Conservation (phyloP, 2,797 vertebrate species). For the Halcyon smyrnensis region DNA sequence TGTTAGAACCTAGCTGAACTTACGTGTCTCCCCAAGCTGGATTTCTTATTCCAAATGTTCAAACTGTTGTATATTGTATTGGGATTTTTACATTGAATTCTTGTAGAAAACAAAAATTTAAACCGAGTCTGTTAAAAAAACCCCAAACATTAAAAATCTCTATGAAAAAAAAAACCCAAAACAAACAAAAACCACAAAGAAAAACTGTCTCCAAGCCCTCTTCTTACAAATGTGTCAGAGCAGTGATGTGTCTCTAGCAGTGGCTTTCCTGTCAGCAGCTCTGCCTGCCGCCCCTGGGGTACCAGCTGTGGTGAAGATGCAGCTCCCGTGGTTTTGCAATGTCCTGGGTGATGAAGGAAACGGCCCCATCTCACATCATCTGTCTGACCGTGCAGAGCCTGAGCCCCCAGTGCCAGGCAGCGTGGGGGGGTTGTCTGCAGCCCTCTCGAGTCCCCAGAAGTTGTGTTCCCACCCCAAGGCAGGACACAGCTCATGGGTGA, state of each 20-base stretch:
- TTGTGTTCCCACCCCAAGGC: background rate
- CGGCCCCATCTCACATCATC: background rate
- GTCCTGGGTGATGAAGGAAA: background rate
- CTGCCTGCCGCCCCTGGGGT: background rate
- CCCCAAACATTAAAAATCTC: slow-evolving; percentile 49
- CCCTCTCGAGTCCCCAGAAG: background rate
- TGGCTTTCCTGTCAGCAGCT: background rate
- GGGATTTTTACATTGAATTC: slow-evolving; percentile 73
- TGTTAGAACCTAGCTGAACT: slow-evolving; percentile 58
- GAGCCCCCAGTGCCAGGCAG: background rate
- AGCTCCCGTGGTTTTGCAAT: background rate
- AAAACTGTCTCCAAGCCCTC: background rate
- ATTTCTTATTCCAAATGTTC: slow-evolving; percentile 61
- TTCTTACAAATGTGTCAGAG: background rate
- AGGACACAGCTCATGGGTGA: background rate
- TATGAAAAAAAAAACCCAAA: slow-evolving; percentile 21
- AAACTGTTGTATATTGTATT: slow-evolving; percentile 66
- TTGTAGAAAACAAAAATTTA: slow-evolving; percentile 68
- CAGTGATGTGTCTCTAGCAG: background rate
- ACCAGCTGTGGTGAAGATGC: background rate
- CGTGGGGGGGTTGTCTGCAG: background rate
- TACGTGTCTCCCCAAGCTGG: slow-evolving; percentile 7
- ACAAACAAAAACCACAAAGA: background rate
- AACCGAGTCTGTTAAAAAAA: slow-evolving; percentile 62
- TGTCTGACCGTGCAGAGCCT: background rate